These are phyloP conservation scores for Rhynchonycteris naso DNA, from an alignment of 2,797 vertebrate genomes.

Conservation along the genomic window DNA sequence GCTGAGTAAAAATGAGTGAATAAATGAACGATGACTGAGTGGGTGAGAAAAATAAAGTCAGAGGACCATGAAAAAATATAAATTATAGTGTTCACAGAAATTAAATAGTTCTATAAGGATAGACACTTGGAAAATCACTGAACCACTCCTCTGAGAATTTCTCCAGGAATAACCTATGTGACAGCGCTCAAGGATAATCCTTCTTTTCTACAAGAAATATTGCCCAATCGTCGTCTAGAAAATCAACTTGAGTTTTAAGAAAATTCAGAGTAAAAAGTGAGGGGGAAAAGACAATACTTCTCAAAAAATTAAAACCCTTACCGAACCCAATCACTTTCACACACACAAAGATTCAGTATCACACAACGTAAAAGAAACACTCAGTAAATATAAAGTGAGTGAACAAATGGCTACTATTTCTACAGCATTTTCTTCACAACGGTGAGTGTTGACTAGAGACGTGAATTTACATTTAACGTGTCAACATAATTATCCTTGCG, in stretches of 20 bases:
- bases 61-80: not conserved
- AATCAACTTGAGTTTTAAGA: conserved; percentile 2
- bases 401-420: not conserved
- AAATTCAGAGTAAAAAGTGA: not conserved
- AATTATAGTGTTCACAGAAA: not conserved
- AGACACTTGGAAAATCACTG: not conserved
- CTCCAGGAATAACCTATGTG: not conserved
- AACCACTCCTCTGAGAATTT: not conserved
- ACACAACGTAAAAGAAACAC: not conserved
- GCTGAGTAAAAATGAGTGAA: conserved; percentile 39
- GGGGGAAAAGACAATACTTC: not conserved
- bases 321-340: conserved; percentile 10
- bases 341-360: not conserved
- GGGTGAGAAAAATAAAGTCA: not conserved
- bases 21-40: not conserved
- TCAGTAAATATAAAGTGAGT: not conserved
- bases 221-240: not conserved
- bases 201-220: not conserved
- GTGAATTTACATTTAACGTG: not conserved
- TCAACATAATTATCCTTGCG: not conserved
- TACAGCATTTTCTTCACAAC: not conserved
- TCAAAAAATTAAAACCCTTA: conserved; percentile 18
- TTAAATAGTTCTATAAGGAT: not conserved
- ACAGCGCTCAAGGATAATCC: not conserved
- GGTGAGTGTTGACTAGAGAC: not conserved